Evolutionary conservation across 2,888 invertebrate species (phyloP), one percentile per base, ranked within the genome.

Genomic region (Pantelozetes paolii): DNA sequence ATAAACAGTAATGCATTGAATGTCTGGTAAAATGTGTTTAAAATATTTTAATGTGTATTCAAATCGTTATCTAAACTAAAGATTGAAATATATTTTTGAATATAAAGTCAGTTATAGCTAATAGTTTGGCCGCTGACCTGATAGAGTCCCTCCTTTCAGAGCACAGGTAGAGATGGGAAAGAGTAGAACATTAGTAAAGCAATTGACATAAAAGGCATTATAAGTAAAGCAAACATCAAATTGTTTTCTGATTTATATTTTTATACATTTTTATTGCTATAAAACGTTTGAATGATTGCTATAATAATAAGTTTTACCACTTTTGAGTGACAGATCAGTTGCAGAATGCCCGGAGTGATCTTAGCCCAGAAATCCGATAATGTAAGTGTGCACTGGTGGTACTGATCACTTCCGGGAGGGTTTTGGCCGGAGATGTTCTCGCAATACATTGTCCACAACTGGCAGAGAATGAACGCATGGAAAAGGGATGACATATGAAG

Each of bases 361-460:
- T 97, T 92, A 71, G 93, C 92, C 99, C 99, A 99, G 86, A 99
- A 99, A 84, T 98, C 97, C 79, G 96, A 89, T 73, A 98, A 86
- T 77, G 94, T 91, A 77, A 81, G 79, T 5, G 82, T 76, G 75
- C 77, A 78, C n/a, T 76, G 75, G 42, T 79, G 80, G 76, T 82
- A 81, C 59, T 81, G 81, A 72, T 83, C 83, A 74, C 81, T 82
- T 74, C 81, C 79, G 30, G 81, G 81, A 45, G 82, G 79, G 86
- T 88, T 77, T 87, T 89, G 78, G 85, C 84, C 80, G 1, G 92
- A 89, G 79, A 90, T 86, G 82, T 92, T 91, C 83, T 99, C 98
- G 82, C 98, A 88, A 84, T 99, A 99, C 79, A 99, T 89, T 0
- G 98, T 99, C 99, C 98, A 99, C 77, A 99, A 85, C 88, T 98